phyloP scores from a whole-genome alignment of 2,888 invertebrate species.

The Mactromeris polynyma region DNA sequence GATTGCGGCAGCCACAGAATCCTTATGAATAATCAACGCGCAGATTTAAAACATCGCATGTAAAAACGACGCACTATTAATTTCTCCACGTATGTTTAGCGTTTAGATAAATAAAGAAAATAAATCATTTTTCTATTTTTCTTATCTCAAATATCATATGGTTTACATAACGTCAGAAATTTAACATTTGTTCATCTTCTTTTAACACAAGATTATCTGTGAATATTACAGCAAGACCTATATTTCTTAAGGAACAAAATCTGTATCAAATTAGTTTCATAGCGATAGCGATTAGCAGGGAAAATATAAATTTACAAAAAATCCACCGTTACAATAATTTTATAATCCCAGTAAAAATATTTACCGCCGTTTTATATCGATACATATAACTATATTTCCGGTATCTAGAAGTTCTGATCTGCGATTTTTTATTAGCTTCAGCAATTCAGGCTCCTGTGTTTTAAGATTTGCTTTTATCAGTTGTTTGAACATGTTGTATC shows the following conservation, averaged over 20 bases:
- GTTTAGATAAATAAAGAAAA: constrained; percentile 2
- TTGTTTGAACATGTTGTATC: neutral
- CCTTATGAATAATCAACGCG: neutral
- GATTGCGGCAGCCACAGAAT: neutral
- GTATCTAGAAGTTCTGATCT: neutral
- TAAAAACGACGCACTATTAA: neutral
- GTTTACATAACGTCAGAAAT: neutral
- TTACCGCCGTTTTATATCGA: neutral
- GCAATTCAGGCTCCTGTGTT: neutral
- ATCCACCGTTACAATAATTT: neutral
- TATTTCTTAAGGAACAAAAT: neutral
- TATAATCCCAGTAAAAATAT: neutral
- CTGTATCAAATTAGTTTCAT: constrained; percentile 2
- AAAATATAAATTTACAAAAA: neutral
- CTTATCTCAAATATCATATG: neutral
- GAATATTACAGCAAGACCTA: neutral
- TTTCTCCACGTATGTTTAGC: neutral
- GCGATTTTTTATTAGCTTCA: neutral
- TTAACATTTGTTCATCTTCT: neutral
- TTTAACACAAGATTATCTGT: neutral
- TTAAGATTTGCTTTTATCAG: neutral
- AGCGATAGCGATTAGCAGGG: neutral
- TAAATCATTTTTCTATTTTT: neutral
- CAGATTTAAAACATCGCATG: neutral
- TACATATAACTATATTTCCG: neutral